Evolutionary conservation across 2,113 vertebrate genomes (phyloP), one percentile per base, ranked within the genome.

Genomic region (Coryphaenoides rupestris): DNA sequence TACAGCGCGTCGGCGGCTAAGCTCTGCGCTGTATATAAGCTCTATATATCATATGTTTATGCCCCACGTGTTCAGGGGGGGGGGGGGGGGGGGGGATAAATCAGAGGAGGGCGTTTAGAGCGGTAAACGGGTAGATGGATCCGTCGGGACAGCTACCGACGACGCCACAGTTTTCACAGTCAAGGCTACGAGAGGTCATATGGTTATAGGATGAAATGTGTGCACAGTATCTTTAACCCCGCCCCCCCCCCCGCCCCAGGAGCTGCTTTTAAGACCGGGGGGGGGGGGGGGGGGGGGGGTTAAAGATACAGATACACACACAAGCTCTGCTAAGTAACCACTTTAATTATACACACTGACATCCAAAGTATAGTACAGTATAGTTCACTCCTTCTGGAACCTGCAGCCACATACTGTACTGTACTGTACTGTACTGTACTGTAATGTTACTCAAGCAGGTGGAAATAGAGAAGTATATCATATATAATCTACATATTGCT

Each of bases 181-280:
- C 68, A 75, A 75, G 73, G 82, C 68, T 68, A 66, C 52, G 15
- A 52, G 53, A 76, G 75, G 76, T 68, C 72, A 46, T 57, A n/a
- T 40, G 33, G 33, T 40, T n/a, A 57, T 62, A 28, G 33, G 62
- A 78, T 71, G 65, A 70, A 62, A 19, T 40, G 21, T n/a, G n/a
- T n/a, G n/a, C n/a, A n/a, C n/a, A n/a, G n/a, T n/a, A n/a, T n/a
- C n/a, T n/a, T n/a, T n/a, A n/a, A n/a, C n/a, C n/a, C n/a, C 21
- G 19, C 54, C 19, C 19, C 19, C 6, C 54, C 54, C 19, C 2
- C 6, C 12, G 2, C 19, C 54, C 54, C 9, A 22, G 54, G 21
- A n/a, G n/a, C n/a, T 12, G 33, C 6, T 21, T 3, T 21, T 63
- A 21, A 28, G 60, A 69, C 22, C 21, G 28, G 28, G 53, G 17